Conservation (phyloP, 2,797 vertebrate genomes). For the Pyrocephalus nanus region DNA sequence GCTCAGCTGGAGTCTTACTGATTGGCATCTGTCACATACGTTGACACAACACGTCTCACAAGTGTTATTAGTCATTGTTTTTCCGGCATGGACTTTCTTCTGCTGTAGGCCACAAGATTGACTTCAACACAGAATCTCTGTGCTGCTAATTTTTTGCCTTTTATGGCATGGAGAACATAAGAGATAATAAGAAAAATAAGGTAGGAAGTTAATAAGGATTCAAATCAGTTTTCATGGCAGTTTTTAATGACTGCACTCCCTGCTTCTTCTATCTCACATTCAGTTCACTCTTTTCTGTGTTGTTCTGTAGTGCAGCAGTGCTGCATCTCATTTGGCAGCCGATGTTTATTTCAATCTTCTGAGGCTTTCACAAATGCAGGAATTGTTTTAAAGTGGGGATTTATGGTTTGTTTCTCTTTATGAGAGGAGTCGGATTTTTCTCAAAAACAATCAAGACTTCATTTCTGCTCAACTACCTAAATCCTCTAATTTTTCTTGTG, state of each 20-base stretch:
- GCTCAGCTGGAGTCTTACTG: background rate
- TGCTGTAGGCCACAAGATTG: background rate
- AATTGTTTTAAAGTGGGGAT: background rate
- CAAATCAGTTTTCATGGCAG: background rate
- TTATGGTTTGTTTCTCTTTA: background rate
- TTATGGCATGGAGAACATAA: background rate
- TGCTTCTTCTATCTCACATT: background rate
- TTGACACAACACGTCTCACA: constrained; percentile 10
- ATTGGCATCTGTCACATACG: background rate
- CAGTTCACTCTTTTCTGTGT: background rate
- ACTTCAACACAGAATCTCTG: background rate
- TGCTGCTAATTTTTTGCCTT: background rate
- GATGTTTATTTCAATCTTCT: background rate
- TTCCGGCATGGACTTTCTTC: background rate
- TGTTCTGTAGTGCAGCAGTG: background rate
- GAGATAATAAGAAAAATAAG: background rate
- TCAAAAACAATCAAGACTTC: background rate
- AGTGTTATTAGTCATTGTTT: background rate
- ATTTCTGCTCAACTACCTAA: background rate
- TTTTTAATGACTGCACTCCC: background rate
- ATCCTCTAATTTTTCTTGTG: background rate
- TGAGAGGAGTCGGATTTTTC: background rate
- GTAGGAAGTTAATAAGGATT: background rate
- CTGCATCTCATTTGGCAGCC: background rate
- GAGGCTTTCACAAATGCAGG: background rate